Evolutionary conservation across 2,888 invertebrate species (phyloP).

Genomic region (Lithophane ornitopus): DNA sequence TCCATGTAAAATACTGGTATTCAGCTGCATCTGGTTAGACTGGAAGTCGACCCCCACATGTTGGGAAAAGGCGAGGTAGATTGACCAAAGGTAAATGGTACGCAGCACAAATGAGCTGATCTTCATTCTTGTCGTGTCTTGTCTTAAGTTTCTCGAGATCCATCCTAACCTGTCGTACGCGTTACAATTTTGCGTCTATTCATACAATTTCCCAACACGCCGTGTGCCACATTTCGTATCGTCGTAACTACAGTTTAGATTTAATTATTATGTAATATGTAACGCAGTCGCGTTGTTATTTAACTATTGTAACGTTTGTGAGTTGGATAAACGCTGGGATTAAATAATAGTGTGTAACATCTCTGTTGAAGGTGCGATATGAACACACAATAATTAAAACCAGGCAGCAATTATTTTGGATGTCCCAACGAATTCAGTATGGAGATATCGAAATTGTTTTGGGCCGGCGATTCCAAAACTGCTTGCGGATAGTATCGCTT

Average conservation of each 20-base stretch:
- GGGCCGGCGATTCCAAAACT: neutral
- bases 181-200: conserved; percentile 44
- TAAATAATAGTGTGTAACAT: conserved; percentile 38
- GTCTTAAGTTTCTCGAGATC: conserved; percentile 5
- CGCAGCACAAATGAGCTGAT: neutral
- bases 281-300: conserved; percentile 53
- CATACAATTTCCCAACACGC: conserved; percentile 62
- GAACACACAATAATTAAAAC: neutral
- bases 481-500: neutral
- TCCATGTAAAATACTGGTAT: too few species aligned
- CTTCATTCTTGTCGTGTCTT: neutral
- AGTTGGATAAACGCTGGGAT: conserved; percentile 18
- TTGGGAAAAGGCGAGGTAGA: too few species aligned
- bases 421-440: neutral
- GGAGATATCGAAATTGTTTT: neutral
- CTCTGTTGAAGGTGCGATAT: neutral
- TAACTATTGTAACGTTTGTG: conserved; percentile 41
- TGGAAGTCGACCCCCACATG: too few species aligned
- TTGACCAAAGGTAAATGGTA: neutral
- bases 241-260: conserved; percentile 58
- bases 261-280: conserved; percentile 69
- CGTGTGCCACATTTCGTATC: conserved; percentile 60
- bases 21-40: too few species aligned
- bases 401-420: neutral
- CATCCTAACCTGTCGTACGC: conserved; percentile 38